Conservation (phyloP, 1,140 invertebrate species). For the Charaxes varanes region DNA sequence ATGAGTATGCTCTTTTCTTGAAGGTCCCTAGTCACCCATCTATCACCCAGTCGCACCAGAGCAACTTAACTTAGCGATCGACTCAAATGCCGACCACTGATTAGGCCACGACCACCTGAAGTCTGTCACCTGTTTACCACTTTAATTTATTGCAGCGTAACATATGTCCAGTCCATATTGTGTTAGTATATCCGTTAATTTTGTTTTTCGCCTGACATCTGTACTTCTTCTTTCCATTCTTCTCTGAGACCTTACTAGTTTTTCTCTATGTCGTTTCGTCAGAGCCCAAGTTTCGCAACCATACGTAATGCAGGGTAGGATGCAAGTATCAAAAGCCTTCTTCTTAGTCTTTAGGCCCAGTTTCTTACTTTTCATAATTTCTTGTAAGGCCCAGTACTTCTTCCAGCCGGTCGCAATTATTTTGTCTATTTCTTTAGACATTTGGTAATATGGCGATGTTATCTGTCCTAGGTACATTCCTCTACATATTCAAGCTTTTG, state of each 20-base stretch:
- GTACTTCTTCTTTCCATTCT: constrained; percentile 12
- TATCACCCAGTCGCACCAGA: too few relatives aligned
- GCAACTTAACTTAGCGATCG: too few relatives aligned
- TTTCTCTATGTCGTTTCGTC: constrained; percentile 6
- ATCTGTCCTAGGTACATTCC: constrained; percentile 21
- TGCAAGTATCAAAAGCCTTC: constrained; percentile 22
- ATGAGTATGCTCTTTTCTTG: too few relatives aligned
- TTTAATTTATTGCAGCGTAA: constrained; percentile 20
- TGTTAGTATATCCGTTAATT: constrained; percentile 23
- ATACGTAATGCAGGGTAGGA: constrained; percentile 27
- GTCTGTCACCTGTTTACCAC: too few relatives aligned
- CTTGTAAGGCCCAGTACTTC: constrained; percentile 22
- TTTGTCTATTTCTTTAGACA: constrained; percentile 11
- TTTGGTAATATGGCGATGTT: constrained; percentile 14
- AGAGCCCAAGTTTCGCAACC: constrained; percentile 28
- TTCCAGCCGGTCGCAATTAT: constrained; percentile 20
- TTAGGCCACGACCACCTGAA: too few relatives aligned
- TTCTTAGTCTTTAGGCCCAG: constrained; percentile 19
- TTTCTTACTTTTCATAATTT: constrained; percentile 24
- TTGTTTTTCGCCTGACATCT: constrained; percentile 22
- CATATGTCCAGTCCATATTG: too few relatives aligned
- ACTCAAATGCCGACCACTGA: too few relatives aligned
- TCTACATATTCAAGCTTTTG: constrained; percentile 19
- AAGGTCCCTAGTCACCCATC: too few relatives aligned
- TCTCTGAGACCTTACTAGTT: constrained; percentile 4